Base-by-base conservation (phyloP, 2,888 invertebrate genomes). In the Macrophya annulata region DNA sequence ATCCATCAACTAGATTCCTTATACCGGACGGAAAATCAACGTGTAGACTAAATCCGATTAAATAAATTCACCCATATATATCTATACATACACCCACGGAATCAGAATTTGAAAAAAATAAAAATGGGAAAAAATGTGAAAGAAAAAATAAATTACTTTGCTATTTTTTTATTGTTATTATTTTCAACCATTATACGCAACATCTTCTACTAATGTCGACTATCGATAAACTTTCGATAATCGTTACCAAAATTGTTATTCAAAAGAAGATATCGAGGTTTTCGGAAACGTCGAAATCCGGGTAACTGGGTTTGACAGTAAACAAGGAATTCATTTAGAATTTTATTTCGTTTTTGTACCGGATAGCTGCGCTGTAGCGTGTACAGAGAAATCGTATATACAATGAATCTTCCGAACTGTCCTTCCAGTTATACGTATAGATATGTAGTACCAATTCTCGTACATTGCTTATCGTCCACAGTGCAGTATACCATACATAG, bases 371-470 rank as follows among this genome's bases (percentile, higher is more conserved):
- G 21, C n/a, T n/a, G 43, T 1, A 74, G 10, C n/a, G n/a, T n/a
- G 72, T n/a, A 74, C 37, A 68, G 68, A 45, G 72, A 74, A 45
- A 74, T 74, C 72, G 72, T 74, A 74, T 45, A 21, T 43, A 45
- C 72, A 74, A 74, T 74, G 72, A 74, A 74, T 74, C 72, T 74
- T 45, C 45, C 21, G 17, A 74, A 74, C 72, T 74, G 72, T 74
- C 72, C 71, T 21, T 74, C 1, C 72, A 21, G 72, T 74, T 21
- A 74, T 74, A 71, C 40, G n/a, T 71, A 40, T 71, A 40, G 15
- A 40, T 10, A 71, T 5, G 31, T 31, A 31, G 31, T 31, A 21
- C 72, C 43, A n/a, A n/a, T 43, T 5, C 45, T 74, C 10, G 43
- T 21, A 74, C 45, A 74, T 74, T 74, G 72, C n/a, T 74, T 74